phyloP scores from a whole-genome alignment of 2,888 invertebrate species.

The Quadroppia sp. region DNA sequence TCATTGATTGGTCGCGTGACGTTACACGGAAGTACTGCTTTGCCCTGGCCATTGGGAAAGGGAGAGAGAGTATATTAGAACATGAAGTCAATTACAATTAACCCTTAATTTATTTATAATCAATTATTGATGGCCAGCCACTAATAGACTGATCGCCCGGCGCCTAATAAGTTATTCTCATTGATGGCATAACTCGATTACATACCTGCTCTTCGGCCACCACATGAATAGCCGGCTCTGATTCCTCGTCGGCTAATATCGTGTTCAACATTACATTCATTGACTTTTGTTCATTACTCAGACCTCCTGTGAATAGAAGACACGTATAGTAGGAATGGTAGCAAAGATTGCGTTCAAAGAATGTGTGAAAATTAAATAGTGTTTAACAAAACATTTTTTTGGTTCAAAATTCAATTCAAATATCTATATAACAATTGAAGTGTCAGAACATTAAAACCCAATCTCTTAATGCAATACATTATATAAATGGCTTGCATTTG shows the following conservation, averaged over 20 bases:
- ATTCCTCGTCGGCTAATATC: conserved; percentile 24
- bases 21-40: conserved; percentile 43
- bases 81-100: too few relatives aligned
- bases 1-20: conserved; percentile 40
- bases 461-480: too few relatives aligned
- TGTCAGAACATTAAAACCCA: too few relatives aligned
- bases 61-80: too few relatives aligned
- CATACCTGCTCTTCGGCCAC: conserved; percentile 26
- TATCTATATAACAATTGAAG: too few relatives aligned
- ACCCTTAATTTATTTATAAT: background rate
- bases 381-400: too few relatives aligned
- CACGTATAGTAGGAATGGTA: too few relatives aligned
- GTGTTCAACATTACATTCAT: background rate
- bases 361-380: too few relatives aligned
- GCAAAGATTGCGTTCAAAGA: too few relatives aligned
- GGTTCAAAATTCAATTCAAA: too few relatives aligned
- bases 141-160: background rate
- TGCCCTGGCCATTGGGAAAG: conserved; percentile 13
- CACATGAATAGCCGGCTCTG: conserved; percentile 19
- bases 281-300: background rate
- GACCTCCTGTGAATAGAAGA: background rate
- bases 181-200: background rate
- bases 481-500: too few relatives aligned
- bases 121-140: too few relatives aligned
- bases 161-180: background rate